phyloP scores from a whole-genome alignment of 2,113 vertebrate genomes.

The Psilopsiagon aurifrons region DNA sequence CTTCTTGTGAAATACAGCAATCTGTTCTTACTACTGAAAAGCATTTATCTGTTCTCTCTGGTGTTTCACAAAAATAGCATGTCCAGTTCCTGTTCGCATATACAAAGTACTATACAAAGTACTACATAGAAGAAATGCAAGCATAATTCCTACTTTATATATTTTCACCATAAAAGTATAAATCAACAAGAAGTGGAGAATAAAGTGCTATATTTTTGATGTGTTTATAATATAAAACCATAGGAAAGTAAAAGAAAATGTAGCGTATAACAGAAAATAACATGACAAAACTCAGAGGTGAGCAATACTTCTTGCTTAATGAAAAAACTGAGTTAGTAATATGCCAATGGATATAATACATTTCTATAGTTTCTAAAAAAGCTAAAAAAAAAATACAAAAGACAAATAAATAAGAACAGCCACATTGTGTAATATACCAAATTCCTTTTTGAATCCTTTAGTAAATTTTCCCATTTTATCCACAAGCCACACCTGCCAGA shows the following conservation, averaged over 20 bases:
- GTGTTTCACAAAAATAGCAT: neutral
- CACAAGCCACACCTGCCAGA: constrained; percentile 35
- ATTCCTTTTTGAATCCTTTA: neutral
- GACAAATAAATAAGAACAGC: neutral
- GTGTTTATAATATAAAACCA: neutral
- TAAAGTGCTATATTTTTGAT: neutral
- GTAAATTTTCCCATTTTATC: constrained; percentile 45
- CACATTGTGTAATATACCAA: neutral
- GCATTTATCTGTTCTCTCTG: neutral
- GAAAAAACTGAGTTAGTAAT: neutral
- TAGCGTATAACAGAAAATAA: neutral
- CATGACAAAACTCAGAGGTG: neutral
- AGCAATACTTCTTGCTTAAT: neutral
- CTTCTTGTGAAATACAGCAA: neutral
- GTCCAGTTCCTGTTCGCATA: neutral
- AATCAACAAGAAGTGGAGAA: neutral
- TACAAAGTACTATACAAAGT: neutral
- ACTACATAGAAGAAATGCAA: neutral
- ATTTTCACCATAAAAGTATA: neutral
- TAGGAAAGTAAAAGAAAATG: neutral
- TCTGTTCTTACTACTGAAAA: neutral
- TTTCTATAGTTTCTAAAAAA: neutral
- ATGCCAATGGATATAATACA: neutral
- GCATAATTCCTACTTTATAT: neutral
- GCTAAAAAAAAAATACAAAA: neutral